phyloP scores from a whole-genome alignment of 1,140 invertebrate genomes.

The Sminthurinus signatus region DNA sequence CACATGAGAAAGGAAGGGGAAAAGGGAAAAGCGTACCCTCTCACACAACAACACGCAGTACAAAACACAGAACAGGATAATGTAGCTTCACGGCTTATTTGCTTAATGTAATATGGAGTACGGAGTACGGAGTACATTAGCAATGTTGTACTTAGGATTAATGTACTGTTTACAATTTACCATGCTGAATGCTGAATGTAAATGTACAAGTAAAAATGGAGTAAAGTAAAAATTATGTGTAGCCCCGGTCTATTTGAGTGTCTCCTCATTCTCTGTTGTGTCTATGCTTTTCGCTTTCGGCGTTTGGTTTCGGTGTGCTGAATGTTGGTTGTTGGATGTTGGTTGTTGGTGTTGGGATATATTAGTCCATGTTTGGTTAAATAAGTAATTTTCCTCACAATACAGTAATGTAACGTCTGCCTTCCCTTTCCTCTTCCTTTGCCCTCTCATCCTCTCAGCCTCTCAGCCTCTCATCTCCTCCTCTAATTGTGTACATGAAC shows the following conservation, averaged over 20 bases:
- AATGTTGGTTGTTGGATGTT: too few relatives aligned
- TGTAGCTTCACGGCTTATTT: constrained; percentile 12
- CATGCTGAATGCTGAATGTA: constrained; percentile 12
- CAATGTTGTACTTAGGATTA: constrained; percentile 1
- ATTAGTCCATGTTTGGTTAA: too few relatives aligned
- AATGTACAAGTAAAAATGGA: constrained; percentile 10
- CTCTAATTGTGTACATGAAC: too few relatives aligned
- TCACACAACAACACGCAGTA: too few relatives aligned
- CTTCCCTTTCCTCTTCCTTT: background rate
- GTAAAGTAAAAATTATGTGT: constrained; percentile 8
- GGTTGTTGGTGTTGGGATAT: too few relatives aligned
- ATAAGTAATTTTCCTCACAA: too few relatives aligned
- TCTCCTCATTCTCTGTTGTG: background rate
- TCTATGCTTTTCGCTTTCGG: background rate
- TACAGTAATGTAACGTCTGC: too few relatives aligned
- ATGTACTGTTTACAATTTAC: constrained; percentile 5
- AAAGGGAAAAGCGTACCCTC: too few relatives aligned
- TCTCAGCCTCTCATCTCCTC: constrained; percentile 2
- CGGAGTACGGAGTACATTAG: background rate
- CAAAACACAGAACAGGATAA: too few relatives aligned
- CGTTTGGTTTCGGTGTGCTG: too few relatives aligned
- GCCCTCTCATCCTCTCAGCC: constrained; percentile 1
- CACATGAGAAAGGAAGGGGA: too few relatives aligned
- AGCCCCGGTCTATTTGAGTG: constrained; percentile 9
- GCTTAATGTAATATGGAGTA: constrained; percentile 2